A percentile compares a stretch with the other conserved stretches of the same genome.
Conservation (phyloP, 2,888 invertebrate species). For the Tuberolachnus salignus region DNA sequence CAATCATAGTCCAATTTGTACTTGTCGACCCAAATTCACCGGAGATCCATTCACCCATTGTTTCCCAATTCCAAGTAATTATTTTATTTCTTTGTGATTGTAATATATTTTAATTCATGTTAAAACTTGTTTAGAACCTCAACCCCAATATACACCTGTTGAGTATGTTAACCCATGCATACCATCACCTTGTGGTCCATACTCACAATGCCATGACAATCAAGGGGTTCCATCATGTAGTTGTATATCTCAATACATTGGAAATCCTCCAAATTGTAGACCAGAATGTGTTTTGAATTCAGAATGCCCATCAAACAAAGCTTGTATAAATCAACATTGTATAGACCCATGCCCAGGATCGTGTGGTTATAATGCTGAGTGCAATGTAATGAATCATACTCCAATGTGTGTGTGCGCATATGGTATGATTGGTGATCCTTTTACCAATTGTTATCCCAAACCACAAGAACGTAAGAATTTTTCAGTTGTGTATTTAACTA, state of each 20-base stretch:
- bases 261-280: constrained; percentile 67
- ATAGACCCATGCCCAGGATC: constrained; percentile 67
- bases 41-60: constrained; percentile 74
- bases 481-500: constrained; percentile 58
- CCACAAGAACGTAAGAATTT: constrained; percentile 63
- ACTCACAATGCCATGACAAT: constrained; percentile 69
- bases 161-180: constrained; percentile 69
- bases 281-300: constrained; percentile 64
- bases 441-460: constrained; percentile 70
- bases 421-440: constrained; percentile 79
- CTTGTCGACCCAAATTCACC: constrained; percentile 69
- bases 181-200: constrained; percentile 77
- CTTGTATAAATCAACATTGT: constrained; percentile 65
- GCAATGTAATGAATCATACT: constrained; percentile 77
- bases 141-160: constrained; percentile 60
- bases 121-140: constrained; percentile 59
- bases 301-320: constrained; percentile 64
- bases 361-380: constrained; percentile 77
- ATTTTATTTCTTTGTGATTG: not conserved
- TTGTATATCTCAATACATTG: constrained; percentile 72
- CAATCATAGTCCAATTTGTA: constrained; percentile 77
- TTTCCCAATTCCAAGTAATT: constrained; percentile 68
- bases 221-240: constrained; percentile 73
- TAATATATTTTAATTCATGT: not conserved
- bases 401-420: constrained; percentile 77